A percentile compares a stretch with the other conserved stretches of the same genome.
Evolutionary conservation across 1,140 invertebrate species (phyloP).

Genomic region (Halyomorpha halys): DNA sequence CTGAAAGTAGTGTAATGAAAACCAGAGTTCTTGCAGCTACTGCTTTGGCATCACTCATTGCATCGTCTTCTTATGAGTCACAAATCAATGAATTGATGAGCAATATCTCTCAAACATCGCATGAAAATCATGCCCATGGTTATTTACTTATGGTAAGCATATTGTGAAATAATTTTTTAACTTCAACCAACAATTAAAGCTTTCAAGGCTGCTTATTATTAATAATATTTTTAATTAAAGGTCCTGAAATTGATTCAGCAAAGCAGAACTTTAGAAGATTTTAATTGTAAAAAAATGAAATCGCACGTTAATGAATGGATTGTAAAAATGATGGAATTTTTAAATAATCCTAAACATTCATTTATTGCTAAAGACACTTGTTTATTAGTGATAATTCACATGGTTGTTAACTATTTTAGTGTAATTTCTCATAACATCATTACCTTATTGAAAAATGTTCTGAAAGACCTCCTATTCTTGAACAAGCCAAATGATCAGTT

Average conservation of each 20-base stretch:
- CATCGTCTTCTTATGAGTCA: constrained; percentile 35
- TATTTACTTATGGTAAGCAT: constrained; percentile 37
- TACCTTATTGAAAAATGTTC: not conserved
- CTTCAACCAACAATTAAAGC: not conserved
- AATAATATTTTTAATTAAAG: constrained; percentile 16
- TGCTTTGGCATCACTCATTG: constrained; percentile 36
- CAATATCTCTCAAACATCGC: constrained; percentile 29
- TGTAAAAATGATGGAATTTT: not conserved
- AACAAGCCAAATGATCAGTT: not conserved
- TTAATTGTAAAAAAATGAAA: not conserved
- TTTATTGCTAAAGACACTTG: not conserved
- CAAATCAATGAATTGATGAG: constrained; percentile 34
- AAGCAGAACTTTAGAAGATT: not conserved
- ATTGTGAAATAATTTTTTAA: not conserved
- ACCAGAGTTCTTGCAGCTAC: constrained; percentile 37
- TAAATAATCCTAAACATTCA: not conserved
- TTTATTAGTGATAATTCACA: not conserved
- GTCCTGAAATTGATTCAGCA: constrained; percentile 11
- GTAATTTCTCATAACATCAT: not conserved
- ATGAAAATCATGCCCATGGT: constrained; percentile 39
- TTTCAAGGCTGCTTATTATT: not conserved
- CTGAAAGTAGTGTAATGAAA: constrained; percentile 34
- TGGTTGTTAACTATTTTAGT: not conserved
- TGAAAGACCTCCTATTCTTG: not conserved
- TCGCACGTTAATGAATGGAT: not conserved